phyloP scores from a whole-genome alignment of 2,797 vertebrate genomes.

The Picus viridis region DNA sequence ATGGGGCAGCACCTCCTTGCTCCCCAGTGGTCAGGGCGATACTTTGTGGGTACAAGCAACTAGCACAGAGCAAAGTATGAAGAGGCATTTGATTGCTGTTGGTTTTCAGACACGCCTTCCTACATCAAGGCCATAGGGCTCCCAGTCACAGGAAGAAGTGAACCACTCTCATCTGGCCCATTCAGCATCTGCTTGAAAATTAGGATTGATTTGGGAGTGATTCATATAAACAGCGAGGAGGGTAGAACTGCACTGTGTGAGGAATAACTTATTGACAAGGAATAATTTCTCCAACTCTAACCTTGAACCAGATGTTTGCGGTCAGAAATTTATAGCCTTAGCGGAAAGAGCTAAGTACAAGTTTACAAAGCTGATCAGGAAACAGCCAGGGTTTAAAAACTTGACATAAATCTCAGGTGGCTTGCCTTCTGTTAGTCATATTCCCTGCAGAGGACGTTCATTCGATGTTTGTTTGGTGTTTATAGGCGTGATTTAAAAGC shows the following conservation, averaged over 20 bases:
- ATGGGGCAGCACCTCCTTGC: background rate
- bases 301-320: conserved; percentile 31
- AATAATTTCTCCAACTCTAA: conserved; percentile 20
- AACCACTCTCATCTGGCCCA: background rate
- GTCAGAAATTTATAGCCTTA: conserved; percentile 6
- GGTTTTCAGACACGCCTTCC: background rate
- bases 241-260: background rate
- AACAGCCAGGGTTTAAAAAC: conserved; percentile 21
- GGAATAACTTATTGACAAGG: conserved; percentile 24
- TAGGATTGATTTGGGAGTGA: background rate
- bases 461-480: conserved; percentile 9
- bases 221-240: background rate
- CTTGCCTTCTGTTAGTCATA: background rate
- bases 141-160: background rate
- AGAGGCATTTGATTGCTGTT: background rate
- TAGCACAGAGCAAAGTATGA: background rate
- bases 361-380: conserved; percentile 24
- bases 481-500: background rate
- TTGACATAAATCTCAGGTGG: conserved; percentile 2
- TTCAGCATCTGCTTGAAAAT: conserved; percentile 5
- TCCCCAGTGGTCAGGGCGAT: background rate
- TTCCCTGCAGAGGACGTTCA: background rate
- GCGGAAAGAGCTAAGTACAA: conserved; percentile 1
- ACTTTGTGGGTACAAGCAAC: background rate
- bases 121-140: background rate